Evolutionary conservation across 1,140 invertebrate species (phyloP), one percentile per base, ranked within the genome.

Genomic region (Pomacea maculata): DNA sequence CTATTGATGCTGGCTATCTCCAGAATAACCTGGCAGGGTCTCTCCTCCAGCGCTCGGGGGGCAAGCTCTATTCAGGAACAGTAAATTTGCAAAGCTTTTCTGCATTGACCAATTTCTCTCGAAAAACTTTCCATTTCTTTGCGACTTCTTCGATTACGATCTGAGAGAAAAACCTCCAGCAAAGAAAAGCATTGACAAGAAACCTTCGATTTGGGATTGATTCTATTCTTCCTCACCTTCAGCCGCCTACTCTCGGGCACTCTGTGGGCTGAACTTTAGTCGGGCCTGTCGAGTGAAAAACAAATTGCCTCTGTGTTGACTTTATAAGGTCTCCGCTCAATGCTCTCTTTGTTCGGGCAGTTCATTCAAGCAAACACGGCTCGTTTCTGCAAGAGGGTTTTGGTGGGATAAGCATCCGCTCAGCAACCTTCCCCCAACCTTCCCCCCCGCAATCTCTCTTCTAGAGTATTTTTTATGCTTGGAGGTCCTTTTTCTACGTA

Each of bases 81-180:
- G 67, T 70, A 70, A 70, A 70, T 70, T 70, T 70, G 67, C 67
- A 70, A 70, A 70, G 67, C 67, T 70, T 70, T 70, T 70, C n/a
- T 70, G 29, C n/a, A 70, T 70, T 34, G 67, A 25, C 67, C 67
- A 70, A 25, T 70, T 70, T n/a, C n/a, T 34, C 29, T n/a, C 67
- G 1, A 70, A 70, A 68, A 61, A 17, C 57, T 70, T 70, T 70
- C 67, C 21, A 11, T n/a, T 25, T 25, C 21, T 70, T 34, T 21
- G 67, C 67, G 67, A 21, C n/a, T 25, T n/a, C 67, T 34, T n/a
- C 21, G 67, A 70, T 70, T 34, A 34, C 67, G 12, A 70, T 11
- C 57, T 17, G 67, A 70, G 67, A 25, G 21, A 25, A 34, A 45
- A 45, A 45, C 34, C 34, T 45, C 67, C n/a, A 14, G 67, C 21